These are phyloP conservation scores for Cheilosia soror DNA, from an alignment of 2,888 invertebrate species.

Conservation along the genomic window DNA sequence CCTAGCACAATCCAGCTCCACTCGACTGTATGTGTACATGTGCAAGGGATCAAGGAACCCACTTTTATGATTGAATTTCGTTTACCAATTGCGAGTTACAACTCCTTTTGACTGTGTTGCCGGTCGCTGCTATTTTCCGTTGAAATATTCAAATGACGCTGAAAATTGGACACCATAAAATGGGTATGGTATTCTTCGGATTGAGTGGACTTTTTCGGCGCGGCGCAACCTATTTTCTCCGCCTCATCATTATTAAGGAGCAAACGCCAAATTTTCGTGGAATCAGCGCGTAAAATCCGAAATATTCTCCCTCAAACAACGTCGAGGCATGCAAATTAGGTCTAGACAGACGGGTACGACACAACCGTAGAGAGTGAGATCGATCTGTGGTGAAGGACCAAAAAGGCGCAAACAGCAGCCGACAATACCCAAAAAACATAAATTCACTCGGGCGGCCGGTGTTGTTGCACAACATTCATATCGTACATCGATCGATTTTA, in stretches of 20 bases:
- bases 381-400: conserved; percentile 49
- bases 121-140: conserved; percentile 50
- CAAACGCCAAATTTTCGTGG: conserved; percentile 65
- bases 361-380: conserved; percentile 40
- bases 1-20: conserved; percentile 25
- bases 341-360: conserved; percentile 64
- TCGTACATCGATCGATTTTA: conserved; percentile 75
- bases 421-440: conserved; percentile 64
- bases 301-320: conserved; percentile 56
- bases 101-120: conserved; percentile 51
- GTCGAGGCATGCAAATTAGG: conserved; percentile 72
- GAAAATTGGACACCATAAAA: conserved; percentile 59
- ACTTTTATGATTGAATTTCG: conserved; percentile 72
- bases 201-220: conserved; percentile 12
- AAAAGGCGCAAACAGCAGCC: conserved; percentile 56
- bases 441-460: conserved; percentile 62
- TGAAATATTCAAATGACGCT: conserved; percentile 72
- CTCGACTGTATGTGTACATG: neutral
- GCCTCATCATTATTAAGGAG: conserved; percentile 50
- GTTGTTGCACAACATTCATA: conserved; percentile 73
- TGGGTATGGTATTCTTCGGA: conserved; percentile 8
- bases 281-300: conserved; percentile 64
- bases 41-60: conserved; percentile 50
- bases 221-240: conserved; percentile 38
- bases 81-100: conserved; percentile 50